Percentiles rank a stretch among this genome's conserved stretches.
Evolutionary conservation across 2,888 invertebrate genomes (phyloP).

Genomic region (Habrosyne pyritoides): DNA sequence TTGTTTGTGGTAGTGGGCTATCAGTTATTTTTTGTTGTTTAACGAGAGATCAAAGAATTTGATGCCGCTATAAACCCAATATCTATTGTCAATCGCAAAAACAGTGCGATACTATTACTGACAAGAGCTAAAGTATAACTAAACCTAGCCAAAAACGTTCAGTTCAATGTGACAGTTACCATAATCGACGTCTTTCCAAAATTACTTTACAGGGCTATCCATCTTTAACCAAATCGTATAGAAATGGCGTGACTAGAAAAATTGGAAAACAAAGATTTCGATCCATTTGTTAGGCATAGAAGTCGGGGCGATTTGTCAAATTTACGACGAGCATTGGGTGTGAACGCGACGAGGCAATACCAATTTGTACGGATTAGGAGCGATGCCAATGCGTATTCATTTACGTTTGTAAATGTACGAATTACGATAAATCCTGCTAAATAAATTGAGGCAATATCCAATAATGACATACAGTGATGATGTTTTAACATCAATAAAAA

Average conservation of each 20-base stretch:
- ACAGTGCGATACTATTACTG: too few relatives aligned
- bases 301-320: conserved; percentile 8
- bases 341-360: conserved; percentile 4
- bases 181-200: too few relatives aligned
- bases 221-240: background rate
- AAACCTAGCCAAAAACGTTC: too few relatives aligned
- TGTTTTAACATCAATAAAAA: too few relatives aligned
- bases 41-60: too few relatives aligned
- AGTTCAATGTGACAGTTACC: too few relatives aligned
- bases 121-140: too few relatives aligned
- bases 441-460: background rate
- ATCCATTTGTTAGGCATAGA: conserved; percentile 5
- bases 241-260: background rate
- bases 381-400: conserved; percentile 4
- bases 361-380: conserved; percentile 9
- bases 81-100: too few relatives aligned
- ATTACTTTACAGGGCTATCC: background rate
- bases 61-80: too few relatives aligned
- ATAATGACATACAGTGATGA: background rate
- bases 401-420: conserved; percentile 1
- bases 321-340: conserved; percentile 7
- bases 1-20: too few relatives aligned
- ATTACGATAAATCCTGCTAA: background rate
- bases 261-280: background rate
- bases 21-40: too few relatives aligned